Evolutionary conservation across 2,113 vertebrate genomes (phyloP), one percentile per base, ranked within the genome.

Genomic region (Arvicanthis niloticus): DNA sequence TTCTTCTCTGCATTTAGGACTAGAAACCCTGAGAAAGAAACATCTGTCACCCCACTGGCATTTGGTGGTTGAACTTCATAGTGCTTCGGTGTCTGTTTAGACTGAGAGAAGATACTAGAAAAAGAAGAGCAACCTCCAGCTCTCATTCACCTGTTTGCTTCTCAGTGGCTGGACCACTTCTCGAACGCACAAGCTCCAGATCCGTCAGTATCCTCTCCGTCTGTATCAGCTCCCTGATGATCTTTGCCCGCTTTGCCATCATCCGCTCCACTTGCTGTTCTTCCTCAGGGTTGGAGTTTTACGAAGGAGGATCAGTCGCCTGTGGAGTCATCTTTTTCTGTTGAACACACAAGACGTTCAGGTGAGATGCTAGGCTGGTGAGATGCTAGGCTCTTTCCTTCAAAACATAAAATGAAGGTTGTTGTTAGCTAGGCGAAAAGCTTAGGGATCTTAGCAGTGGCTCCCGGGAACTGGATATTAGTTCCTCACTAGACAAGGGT

Each of bases 241-340:
- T 99, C 97, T 99, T 99, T 11, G 97, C 98, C 93, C 99, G 99
- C 95, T 98, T 99, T 72, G 97, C 98, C 99, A 99, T 99, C 99
- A 99, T 99, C 87, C 98, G 97, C 6, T 45, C 97, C 17, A 97
- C 98, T 37, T 99, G 87, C 17, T 98, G 97, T 89, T 99, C 99
- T 0, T 98, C 98, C 95, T 99, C 99, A 86, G 99, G 0, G 53
- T 96, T 0, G 93, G 98, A 16, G 98, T 97, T 2, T 98, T n/a
- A n/a, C 94, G 13, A 98, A 96, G 0, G 96, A 94, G 21, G 96
- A 87, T 31, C 98, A 98, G 84, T 97, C 98, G 94, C 93, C 70
- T 98, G 99, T 0, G 99, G 99, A 24, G 98, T 97, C 99, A 99
- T 99, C 99, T 99, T 99, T 99, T 98, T 99, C 99, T 99, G 97